A percentile compares a stretch with the other conserved stretches of the same genome.
Conservation (phyloP, 1,140 invertebrate species). For the Popillia japonica region DNA sequence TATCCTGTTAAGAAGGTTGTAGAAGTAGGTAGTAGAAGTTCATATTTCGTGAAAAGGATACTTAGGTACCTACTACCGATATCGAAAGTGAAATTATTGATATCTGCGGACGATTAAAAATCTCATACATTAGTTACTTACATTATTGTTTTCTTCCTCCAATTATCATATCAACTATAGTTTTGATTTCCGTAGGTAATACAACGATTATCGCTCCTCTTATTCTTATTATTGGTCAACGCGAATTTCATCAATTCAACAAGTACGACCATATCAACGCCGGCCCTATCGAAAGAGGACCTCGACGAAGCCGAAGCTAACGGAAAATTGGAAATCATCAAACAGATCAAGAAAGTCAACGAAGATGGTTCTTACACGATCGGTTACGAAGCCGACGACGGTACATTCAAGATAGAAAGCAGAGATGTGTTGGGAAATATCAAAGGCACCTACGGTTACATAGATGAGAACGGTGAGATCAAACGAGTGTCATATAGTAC, state of each 20-base stretch:
- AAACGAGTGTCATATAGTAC: conserved; percentile 85
- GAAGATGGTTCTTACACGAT: conserved; percentile 86
- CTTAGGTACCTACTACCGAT: too few species aligned
- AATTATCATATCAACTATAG: not conserved
- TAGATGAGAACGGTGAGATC: conserved; percentile 80
- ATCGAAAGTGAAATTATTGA: too few species aligned
- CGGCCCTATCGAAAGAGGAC: conserved; percentile 54
- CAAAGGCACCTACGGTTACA: conserved; percentile 86
- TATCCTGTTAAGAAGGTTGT: too few species aligned
- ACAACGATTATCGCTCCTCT: not conserved
- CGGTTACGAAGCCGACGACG: conserved; percentile 85
- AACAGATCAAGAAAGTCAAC: conserved; percentile 82
- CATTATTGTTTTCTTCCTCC: too few species aligned
- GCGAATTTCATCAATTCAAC: not conserved
- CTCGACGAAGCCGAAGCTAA: conserved; percentile 66
- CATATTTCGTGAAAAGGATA: too few species aligned
- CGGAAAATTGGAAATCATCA: conserved; percentile 69
- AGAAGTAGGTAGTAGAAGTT: too few species aligned
- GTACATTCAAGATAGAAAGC: conserved; percentile 85
- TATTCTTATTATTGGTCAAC: not conserved
- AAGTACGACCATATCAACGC: not conserved
- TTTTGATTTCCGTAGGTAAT: not conserved
- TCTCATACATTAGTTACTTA: too few species aligned
- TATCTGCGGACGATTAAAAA: too few species aligned
- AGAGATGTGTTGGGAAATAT: conserved; percentile 81